These are phyloP conservation scores for Cromileptes altivelis DNA, from an alignment of 2,113 vertebrate genomes.

Conservation along the genomic window DNA sequence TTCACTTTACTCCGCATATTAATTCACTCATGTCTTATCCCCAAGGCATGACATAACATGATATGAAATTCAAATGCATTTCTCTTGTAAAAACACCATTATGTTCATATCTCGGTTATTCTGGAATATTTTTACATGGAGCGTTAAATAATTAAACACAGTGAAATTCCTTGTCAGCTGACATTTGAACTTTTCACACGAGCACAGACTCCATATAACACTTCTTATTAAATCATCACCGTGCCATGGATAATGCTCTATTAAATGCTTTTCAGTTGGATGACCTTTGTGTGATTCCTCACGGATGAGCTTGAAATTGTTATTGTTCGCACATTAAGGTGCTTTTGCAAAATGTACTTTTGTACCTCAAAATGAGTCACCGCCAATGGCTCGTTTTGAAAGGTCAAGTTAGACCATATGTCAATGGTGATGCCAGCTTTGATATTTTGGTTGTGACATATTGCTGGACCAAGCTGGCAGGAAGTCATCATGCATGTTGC, in stretches of 20 bases:
- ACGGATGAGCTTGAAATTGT: neutral
- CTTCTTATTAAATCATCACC: neutral
- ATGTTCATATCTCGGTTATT: neutral
- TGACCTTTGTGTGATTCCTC: constrained; percentile 15
- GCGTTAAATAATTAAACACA: constrained; percentile 36
- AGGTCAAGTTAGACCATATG: constrained; percentile 36
- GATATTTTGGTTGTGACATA: constrained; percentile 26
- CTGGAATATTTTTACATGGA: constrained; percentile 7
- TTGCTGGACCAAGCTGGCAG: constrained; percentile 6
- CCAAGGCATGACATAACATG: constrained; percentile 17
- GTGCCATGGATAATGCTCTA: neutral
- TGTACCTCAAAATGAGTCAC: neutral
- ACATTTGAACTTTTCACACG: constrained; percentile 21
- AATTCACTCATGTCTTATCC: constrained; percentile 11
- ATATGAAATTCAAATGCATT: constrained; percentile 6
- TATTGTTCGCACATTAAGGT: neutral
- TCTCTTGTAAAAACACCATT: constrained; percentile 4
- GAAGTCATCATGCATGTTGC: constrained; percentile 8
- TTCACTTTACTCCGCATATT: constrained; percentile 27
- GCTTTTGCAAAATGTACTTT: constrained; percentile 12
- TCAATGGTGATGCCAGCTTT: constrained; percentile 16
- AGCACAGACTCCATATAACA: neutral
- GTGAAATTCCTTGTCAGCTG: constrained; percentile 30
- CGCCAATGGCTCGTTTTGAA: constrained; percentile 11
- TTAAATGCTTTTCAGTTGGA: constrained; percentile 14